Conservation (phyloP, 2,113 vertebrate species). For the Caranx ignobilis region DNA sequence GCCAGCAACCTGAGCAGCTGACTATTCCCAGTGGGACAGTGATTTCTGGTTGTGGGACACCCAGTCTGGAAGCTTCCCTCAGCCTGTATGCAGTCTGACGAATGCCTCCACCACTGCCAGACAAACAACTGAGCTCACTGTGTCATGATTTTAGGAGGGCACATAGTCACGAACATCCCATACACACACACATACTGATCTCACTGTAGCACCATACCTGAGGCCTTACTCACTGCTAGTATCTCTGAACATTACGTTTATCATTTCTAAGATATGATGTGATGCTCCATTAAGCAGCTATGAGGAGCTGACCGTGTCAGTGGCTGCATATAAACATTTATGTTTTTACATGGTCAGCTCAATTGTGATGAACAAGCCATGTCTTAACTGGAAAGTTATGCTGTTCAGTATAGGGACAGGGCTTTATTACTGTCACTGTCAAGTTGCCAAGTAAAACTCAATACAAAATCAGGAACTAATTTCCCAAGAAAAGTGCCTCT, state of each 20-base stretch:
- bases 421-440: not conserved
- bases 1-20: conserved; percentile 56
- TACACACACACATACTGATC: conserved; percentile 38
- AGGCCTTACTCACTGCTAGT: conserved; percentile 58
- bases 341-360: not conserved
- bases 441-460: too few species aligned
- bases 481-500: too few species aligned
- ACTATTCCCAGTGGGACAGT: conserved; percentile 43
- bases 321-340: conserved; percentile 53
- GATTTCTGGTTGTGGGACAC: conserved; percentile 58
- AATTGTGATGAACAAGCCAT: conserved; percentile 13
- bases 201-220: conserved; percentile 47
- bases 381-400: conserved; percentile 1
- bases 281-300: conserved; percentile 55
- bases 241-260: conserved; percentile 59
- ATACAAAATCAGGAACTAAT: too few species aligned
- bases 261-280: conserved; percentile 70
- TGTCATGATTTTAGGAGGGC: conserved; percentile 33
- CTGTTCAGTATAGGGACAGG: not conserved
- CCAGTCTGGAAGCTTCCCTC: conserved; percentile 75
- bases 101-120: conserved; percentile 69
- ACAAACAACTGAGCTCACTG: conserved; percentile 72
- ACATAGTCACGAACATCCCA: conserved; percentile 37
- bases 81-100: conserved; percentile 56
- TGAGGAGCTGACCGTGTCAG: conserved; percentile 59